These are phyloP conservation scores for Dynastes tityus DNA, from an alignment of 2,888 invertebrate species.

Conservation along the genomic window DNA sequence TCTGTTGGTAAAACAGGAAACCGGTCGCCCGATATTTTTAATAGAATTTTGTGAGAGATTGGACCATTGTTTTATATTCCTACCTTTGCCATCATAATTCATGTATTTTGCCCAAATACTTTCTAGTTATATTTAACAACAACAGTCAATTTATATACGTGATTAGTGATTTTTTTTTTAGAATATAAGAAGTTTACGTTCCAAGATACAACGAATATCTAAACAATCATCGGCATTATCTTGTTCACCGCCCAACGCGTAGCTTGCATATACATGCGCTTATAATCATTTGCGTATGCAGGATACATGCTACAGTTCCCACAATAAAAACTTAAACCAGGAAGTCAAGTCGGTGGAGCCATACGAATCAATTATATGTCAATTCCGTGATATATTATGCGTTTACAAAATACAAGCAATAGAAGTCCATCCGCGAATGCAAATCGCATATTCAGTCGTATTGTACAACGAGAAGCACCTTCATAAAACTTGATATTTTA, in stretches of 20 bases:
- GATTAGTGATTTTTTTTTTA: neutral
- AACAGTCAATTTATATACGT: neutral
- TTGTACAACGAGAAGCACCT: neutral
- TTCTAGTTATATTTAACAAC: too few species aligned
- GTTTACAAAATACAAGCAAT: conserved; percentile 22
- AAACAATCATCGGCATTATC: neutral
- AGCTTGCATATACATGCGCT: neutral
- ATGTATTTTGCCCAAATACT: too few species aligned
- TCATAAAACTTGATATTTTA: neutral
- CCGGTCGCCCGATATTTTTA: too few species aligned
- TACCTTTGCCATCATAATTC: too few species aligned
- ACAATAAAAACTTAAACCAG: conserved; percentile 26
- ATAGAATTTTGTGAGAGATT: too few species aligned
- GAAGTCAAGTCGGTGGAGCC: neutral
- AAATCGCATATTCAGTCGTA: conserved; percentile 12
- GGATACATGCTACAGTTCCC: conserved; percentile 10
- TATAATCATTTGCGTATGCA: neutral
- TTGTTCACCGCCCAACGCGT: neutral
- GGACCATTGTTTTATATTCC: too few species aligned
- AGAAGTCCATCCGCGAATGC: conserved; percentile 21
- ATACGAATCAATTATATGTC: conserved; percentile 25
- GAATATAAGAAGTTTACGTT: neutral
- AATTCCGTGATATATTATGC: conserved; percentile 33
- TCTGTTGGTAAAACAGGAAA: too few species aligned
- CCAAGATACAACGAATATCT: neutral